Conservation (phyloP, 2,797 vertebrate species). For the Pantherophis vulpinus region DNA sequence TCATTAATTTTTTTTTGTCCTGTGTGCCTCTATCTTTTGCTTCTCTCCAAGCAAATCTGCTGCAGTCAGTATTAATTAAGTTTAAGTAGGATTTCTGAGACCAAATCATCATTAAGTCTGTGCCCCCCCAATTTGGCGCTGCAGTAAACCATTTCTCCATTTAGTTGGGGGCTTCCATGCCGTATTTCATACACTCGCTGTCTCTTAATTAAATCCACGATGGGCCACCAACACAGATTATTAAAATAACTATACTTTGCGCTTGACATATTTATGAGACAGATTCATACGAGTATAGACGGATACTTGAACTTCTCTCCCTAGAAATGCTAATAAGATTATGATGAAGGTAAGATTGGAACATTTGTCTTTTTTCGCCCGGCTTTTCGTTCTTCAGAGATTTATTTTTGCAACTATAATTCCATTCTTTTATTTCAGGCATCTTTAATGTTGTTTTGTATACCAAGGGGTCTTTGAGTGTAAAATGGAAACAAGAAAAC, state of each 20-base stretch:
- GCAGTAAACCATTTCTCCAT: slow-evolving; percentile 79
- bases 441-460: slow-evolving; percentile 59
- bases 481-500: slow-evolving; percentile 56
- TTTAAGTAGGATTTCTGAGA: slow-evolving; percentile 71
- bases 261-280: slow-evolving; percentile 79
- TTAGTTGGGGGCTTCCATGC: slow-evolving; percentile 75
- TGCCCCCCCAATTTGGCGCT: slow-evolving; percentile 73
- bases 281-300: slow-evolving; percentile 75
- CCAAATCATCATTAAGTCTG: slow-evolving; percentile 71
- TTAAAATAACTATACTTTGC: slow-evolving; percentile 81
- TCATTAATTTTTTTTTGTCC: slow-evolving; percentile 60
- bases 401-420: slow-evolving; percentile 69
- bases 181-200: slow-evolving; percentile 79
- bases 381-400: slow-evolving; percentile 66
- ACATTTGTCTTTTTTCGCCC: slow-evolving; percentile 64
- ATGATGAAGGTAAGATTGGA: slow-evolving; percentile 78
- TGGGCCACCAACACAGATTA: slow-evolving; percentile 78
- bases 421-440: slow-evolving; percentile 62
- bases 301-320: slow-evolving; percentile 76
- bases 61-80: slow-evolving; percentile 73
- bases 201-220: slow-evolving; percentile 82
- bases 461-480: slow-evolving; percentile 61
- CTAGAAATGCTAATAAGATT: slow-evolving; percentile 78
- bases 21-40: slow-evolving; percentile 51
- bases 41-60: slow-evolving; percentile 61